Evolutionary conservation across 30 jellyfish, hydroid and myxozoan species (phyloP).

Genomic region (Turritopsis rubra): DNA sequence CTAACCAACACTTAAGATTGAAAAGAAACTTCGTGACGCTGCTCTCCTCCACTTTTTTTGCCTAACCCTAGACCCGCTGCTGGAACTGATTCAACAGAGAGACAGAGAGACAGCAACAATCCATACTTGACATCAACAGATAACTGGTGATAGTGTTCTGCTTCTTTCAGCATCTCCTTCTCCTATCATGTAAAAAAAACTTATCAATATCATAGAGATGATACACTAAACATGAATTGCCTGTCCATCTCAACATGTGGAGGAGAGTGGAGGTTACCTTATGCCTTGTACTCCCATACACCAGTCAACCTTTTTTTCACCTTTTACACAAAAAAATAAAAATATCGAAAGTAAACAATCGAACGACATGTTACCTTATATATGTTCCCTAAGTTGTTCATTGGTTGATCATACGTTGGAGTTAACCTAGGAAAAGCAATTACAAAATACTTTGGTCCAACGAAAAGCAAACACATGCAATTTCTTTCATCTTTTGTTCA

Average conservation of each 20-base stretch:
- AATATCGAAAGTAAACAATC: no score
- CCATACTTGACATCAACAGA: slow-evolving; percentile 27
- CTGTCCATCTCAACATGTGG: neutral
- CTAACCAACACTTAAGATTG: no score
- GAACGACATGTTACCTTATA: slow-evolving; percentile 58
- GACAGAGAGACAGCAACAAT: neutral
- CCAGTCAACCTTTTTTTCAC: no score
- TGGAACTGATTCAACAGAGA: neutral
- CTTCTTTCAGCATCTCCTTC: slow-evolving; percentile 18
- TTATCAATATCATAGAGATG: neutral
- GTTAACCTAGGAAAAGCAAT: slow-evolving; percentile 36
- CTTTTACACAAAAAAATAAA: no score
- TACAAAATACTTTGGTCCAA: no score
- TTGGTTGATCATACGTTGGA: slow-evolving; percentile 78
- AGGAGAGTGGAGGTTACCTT: no score
- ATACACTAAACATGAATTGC: neutral
- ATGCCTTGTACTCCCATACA: no score
- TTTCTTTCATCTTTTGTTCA: no score
- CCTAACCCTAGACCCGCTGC: no score
- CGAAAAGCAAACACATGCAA: neutral
- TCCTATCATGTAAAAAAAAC: slow-evolving; percentile 8
- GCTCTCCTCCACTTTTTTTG: no score
- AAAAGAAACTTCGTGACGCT: no score
- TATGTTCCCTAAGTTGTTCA: slow-evolving; percentile 78
- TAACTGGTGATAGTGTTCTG: slow-evolving; percentile 11